phyloP scores from a whole-genome alignment of 2,113 vertebrate genomes.

The Atractosteus spatula region DNA sequence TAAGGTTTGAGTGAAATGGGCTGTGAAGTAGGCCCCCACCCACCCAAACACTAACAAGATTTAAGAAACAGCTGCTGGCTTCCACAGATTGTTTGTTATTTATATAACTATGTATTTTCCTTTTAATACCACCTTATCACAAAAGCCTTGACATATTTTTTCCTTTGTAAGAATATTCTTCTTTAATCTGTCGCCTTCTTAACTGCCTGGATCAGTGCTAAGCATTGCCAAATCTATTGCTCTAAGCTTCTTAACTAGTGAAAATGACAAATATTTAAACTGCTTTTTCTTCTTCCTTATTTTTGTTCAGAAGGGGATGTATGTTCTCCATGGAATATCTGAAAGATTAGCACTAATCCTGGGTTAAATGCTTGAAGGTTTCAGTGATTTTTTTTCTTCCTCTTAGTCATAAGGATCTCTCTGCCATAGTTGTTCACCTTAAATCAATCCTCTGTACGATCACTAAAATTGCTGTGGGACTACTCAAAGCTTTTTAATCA shows the following conservation, averaged over 20 bases:
- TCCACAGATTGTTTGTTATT: slow-evolving; percentile 17
- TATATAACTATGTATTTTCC: slow-evolving; percentile 22
- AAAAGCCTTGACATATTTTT: slow-evolving; percentile 26
- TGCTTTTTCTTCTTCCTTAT: slow-evolving; percentile 10
- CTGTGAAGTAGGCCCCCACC: neutral
- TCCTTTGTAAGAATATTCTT: slow-evolving; percentile 8
- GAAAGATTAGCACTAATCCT: slow-evolving; percentile 6
- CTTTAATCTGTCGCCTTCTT: slow-evolving; percentile 37
- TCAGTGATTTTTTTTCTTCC: neutral
- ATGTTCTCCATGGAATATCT: slow-evolving; percentile 20
- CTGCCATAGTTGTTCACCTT: no score
- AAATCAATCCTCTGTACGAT: no score
- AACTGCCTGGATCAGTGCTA: slow-evolving; percentile 29
- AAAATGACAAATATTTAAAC: slow-evolving; percentile 29
- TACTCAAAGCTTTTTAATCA: no score
- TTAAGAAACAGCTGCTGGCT: slow-evolving; percentile 32
- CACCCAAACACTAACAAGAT: slow-evolving; percentile 20
- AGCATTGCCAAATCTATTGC: slow-evolving; percentile 14
- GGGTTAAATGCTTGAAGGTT: slow-evolving; percentile 5
- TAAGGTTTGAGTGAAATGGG: neutral
- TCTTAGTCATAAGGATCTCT: no score
- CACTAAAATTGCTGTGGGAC: no score
- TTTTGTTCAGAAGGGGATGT: slow-evolving; percentile 14
- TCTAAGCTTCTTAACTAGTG: slow-evolving; percentile 33
- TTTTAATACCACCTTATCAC: slow-evolving; percentile 18